A percentile compares a stretch with the other conserved stretches of the same genome.
phyloP scores from a whole-genome alignment of 2,797 vertebrate genomes.

The Lepus oiostolus region DNA sequence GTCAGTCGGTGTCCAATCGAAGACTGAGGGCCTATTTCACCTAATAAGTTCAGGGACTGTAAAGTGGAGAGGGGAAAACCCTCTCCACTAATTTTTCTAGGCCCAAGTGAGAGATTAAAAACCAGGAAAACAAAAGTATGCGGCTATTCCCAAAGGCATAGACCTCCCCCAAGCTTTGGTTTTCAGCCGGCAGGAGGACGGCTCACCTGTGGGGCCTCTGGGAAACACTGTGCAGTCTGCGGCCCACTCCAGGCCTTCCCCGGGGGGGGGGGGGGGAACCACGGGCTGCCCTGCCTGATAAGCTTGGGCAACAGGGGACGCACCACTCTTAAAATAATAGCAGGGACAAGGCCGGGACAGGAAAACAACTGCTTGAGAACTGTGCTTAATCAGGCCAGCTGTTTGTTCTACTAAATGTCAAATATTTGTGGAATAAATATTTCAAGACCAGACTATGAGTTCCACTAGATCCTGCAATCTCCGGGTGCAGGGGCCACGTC shows the following conservation, averaged over 20 bases:
- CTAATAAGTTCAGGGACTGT: background rate
- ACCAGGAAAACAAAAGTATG: conserved; percentile 38
- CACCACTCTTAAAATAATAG: background rate
- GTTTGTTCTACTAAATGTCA: conserved; percentile 72
- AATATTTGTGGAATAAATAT: conserved; percentile 79
- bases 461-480: conserved; percentile 62
- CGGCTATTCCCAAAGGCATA: background rate
- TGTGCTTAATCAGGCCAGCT: background rate
- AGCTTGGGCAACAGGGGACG: background rate
- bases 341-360: background rate
- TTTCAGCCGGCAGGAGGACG: background rate
- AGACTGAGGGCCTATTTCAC: background rate
- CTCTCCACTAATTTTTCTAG: background rate
- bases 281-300: background rate
- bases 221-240: background rate
- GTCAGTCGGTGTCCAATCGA: background rate
- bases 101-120: background rate
- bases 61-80: background rate
- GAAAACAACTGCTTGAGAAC: background rate
- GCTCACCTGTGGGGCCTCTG: background rate
- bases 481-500: conserved; percentile 36
- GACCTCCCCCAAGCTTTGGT: background rate
- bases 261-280: background rate
- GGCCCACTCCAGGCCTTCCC: background rate
- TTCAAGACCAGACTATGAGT: conserved; percentile 67